These are phyloP conservation scores for Emydoidea blandingii DNA, from an alignment of 2,797 vertebrate species.

Conservation along the genomic window DNA sequence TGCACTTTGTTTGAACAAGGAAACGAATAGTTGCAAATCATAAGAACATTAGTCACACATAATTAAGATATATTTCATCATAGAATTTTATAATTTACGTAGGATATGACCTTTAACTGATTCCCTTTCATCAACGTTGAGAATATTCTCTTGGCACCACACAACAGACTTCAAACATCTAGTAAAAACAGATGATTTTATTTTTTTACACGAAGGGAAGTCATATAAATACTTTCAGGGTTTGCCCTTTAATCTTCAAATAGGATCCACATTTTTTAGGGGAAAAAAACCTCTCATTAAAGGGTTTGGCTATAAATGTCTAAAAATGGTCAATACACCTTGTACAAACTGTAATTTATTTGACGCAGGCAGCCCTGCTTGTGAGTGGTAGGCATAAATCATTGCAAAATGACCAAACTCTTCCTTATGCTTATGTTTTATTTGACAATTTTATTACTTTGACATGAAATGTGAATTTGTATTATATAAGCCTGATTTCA, in stretches of 20 bases:
- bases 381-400: background rate
- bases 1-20: background rate
- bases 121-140: slow-evolving; percentile 3
- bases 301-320: background rate
- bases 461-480: background rate
- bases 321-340: background rate
- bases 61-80: slow-evolving; percentile 16
- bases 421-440: background rate
- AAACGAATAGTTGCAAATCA: background rate
- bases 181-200: slow-evolving; percentile 14
- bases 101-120: background rate
- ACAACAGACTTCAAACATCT: background rate
- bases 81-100: background rate
- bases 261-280: background rate
- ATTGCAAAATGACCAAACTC: background rate
- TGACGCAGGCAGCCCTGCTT: background rate
- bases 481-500: background rate
- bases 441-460: background rate
- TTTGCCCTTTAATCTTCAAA: slow-evolving; percentile 32
- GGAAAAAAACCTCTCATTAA: accelerated
- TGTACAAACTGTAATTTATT: background rate
- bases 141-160: background rate
- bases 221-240: background rate
- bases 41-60: background rate
- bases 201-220: background rate